Evolutionary conservation across 2,113 vertebrate genomes (phyloP), one percentile per base, ranked within the genome.

Genomic region (Tyto alba): DNA sequence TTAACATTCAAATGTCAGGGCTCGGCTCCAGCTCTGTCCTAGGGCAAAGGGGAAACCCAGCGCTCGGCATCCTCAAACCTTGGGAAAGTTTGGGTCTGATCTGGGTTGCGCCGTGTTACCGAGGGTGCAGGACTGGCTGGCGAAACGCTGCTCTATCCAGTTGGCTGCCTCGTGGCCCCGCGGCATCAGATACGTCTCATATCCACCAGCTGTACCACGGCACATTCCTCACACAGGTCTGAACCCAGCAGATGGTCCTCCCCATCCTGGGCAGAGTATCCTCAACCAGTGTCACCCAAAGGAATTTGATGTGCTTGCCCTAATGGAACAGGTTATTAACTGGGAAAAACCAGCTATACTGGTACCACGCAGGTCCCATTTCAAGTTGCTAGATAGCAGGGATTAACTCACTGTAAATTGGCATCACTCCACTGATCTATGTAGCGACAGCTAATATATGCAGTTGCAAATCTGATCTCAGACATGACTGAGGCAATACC

Each of bases 241-340:
- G 73, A 40, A 26, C 76, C 55, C 79, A 23, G 81, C 67, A 14
- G 89, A 64, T 10, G n/a, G 69, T 63, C 52, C 89, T 90, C 63
- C 90, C 83, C 64, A 16, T 67, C 32, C 87, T 4, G 25, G 89
- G 74, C 87, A 91, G 40, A 1, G 67, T 6, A 43, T 76, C 92
- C 88, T 48, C 7, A 96, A 16, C 30, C 93, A 9, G 25, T 79
- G 95, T 93, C 87, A 85, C 90, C 93, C 85, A 30, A 15, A 96
- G 87, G 96, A 97, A 95, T 97, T 5, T 96, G 94, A 96, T 97
- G 96, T 14, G 94, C 81, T 96, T 88, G 96, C 93, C 94, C 94
- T 68, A 95, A 91, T 96, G 93, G 93, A 96, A 89, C 96, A 88
- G 96, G 94, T 97, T 97, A 47, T 36, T 48, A 60, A 19, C 62